phyloP scores from a whole-genome alignment of 2,113 vertebrate genomes.

The Stegastes partitus region DNA sequence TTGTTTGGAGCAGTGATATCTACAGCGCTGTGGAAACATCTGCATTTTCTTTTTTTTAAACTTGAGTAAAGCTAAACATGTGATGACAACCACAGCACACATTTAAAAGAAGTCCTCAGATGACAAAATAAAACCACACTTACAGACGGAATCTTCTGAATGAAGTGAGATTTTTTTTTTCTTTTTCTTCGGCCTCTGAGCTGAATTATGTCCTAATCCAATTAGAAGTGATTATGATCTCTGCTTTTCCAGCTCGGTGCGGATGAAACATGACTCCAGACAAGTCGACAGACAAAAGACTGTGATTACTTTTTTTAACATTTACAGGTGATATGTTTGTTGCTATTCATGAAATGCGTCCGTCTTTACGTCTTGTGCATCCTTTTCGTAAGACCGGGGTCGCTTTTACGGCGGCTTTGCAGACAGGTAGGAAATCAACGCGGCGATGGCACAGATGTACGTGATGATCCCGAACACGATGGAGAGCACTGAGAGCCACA shows the following conservation, averaged over 20 bases:
- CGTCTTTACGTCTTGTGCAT: not conserved
- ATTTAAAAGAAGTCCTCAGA: conserved; percentile 11
- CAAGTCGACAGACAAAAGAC: conserved; percentile 17
- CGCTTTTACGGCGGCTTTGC: conserved; percentile 85
- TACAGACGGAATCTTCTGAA: conserved; percentile 24
- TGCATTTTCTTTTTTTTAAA: conserved; percentile 10
- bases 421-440: conserved; percentile 90
- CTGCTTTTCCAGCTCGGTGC: not conserved
- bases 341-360: conserved; percentile 18
- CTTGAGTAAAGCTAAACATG: conserved; percentile 4
- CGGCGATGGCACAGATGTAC: conserved; percentile 88
- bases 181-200: conserved; percentile 26
- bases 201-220: conserved; percentile 33
- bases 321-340: conserved; percentile 48
- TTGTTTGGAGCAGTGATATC: conserved; percentile 36
- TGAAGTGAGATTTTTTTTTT: not conserved
- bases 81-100: conserved; percentile 34
- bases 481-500: conserved; percentile 90
- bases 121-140: conserved; percentile 42
- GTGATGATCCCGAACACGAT: conserved; percentile 90
- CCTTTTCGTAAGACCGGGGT: too few relatives aligned
- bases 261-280: conserved; percentile 28
- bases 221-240: conserved; percentile 27
- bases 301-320: conserved; percentile 40
- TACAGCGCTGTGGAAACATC: conserved; percentile 44